Percentiles rank a stretch among this genome's conserved stretches.
phyloP scores from a whole-genome alignment of 2,113 vertebrate genomes.

The Vimba vimba region DNA sequence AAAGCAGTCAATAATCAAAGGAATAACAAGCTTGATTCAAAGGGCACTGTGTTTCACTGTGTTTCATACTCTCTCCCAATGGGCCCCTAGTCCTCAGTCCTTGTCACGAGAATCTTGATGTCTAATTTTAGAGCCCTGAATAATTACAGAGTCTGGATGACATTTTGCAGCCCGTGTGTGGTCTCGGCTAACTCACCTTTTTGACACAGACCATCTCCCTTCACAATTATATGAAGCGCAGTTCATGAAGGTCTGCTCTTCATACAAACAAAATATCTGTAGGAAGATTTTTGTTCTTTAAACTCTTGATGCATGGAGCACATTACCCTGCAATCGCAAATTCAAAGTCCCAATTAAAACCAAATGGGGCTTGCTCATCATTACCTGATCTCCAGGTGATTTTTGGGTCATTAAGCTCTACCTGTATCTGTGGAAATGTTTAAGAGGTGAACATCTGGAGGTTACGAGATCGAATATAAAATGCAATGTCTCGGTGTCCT shows the following conservation, averaged over 20 bases:
- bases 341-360: conserved; percentile 81
- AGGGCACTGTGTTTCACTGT: conserved; percentile 51
- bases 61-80: conserved; percentile 48
- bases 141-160: conserved; percentile 57
- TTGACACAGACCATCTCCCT: conserved; percentile 55
- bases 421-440: conserved; percentile 76
- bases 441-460: conserved; percentile 82
- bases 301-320: conserved; percentile 73
- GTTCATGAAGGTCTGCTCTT: conserved; percentile 64
- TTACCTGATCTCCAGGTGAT: conserved; percentile 77
- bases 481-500: conserved; percentile 73
- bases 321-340: conserved; percentile 77
- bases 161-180: conserved; percentile 56
- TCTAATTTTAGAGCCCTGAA: conserved; percentile 56
- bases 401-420: conserved; percentile 78
- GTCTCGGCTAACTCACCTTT: conserved; percentile 52
- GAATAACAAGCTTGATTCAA: conserved; percentile 59
- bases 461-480: conserved; percentile 78
- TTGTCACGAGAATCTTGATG: conserved; percentile 46
- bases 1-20: conserved; percentile 51
- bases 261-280: conserved; percentile 63
- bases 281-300: conserved; percentile 73
- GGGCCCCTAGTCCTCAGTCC: conserved; percentile 45
- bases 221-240: conserved; percentile 71
- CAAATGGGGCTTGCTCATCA: conserved; percentile 80